Base-by-base conservation (phyloP, 2,888 invertebrate species). In the Hyposoter dolosus region DNA sequence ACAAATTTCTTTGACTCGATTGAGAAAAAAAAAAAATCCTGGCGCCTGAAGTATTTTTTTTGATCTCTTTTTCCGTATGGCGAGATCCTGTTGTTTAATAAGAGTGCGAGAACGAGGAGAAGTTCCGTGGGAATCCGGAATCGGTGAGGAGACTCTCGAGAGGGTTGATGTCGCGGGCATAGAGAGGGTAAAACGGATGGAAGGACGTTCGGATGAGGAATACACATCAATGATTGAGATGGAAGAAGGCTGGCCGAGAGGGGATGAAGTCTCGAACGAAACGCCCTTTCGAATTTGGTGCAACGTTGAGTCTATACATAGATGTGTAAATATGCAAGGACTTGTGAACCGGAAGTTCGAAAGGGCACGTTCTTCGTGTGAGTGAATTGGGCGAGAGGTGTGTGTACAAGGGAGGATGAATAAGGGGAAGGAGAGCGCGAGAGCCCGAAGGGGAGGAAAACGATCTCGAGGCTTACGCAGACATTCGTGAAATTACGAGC, bases 401-500 rank as follows among this genome's bases (percentile, higher is more conserved):
- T 19, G 43, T 23, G 40, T 15, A n/a, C 17, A 45, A 45, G 43
- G n/a, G 56, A 23, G 3, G 12, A 69, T 15, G 40, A 15, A 35
- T 28, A 40, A 40, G 4, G 19, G 81, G 53, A 60, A 19, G 23
- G 66, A 77, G 72, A 74, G 19, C 6, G 74, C 40, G 50, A 47
- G 53, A n/a, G 40, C 15, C 28, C 4, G 69, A 63, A 28, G 74
- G 69, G 60, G 68, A 80, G 76, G 77, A 80, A 80, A 86, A 77
- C 81, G 80, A 50, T 68, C 85, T 32, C 32, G 75, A 63, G 87
- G 81, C 84, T 86, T 89, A 91, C 92, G 89, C 92, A 92, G 92
- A 91, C 91, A 92, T 89, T 89, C 89, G 90, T 89, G 90, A 91
- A 92, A 92, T 92, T 91, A 92, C 92, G 91, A 91, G 89, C 90